A percentile compares a stretch with the other conserved stretches of the same genome.
Evolutionary conservation across 2,797 vertebrate genomes (phyloP).

Genomic region (Aeoliscus strigatus): DNA sequence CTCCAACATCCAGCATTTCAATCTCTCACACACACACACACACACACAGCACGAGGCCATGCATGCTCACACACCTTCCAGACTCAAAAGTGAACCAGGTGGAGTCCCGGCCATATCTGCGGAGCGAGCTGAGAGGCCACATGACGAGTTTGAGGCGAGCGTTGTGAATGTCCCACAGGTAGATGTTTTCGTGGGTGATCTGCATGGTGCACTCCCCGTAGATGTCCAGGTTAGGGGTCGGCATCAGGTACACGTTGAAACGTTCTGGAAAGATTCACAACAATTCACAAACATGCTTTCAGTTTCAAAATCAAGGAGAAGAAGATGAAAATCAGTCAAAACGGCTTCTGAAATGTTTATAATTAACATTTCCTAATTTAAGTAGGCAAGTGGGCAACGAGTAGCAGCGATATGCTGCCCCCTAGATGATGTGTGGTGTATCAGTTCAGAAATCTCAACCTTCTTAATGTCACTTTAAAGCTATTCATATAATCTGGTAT

Average conservation of each 20-base stretch:
- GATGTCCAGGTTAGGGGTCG: conserved; percentile 98
- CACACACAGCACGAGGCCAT: not conserved
- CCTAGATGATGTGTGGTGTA: too few relatives aligned
- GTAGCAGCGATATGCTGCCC: too few relatives aligned
- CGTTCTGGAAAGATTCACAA: conserved; percentile 77
- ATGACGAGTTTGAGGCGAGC: conserved; percentile 95
- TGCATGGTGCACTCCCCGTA: conserved; percentile 99
- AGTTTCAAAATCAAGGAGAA: not conserved
- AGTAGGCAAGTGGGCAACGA: too few relatives aligned
- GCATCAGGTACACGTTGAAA: conserved; percentile 98
- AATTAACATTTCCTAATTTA: too few relatives aligned
- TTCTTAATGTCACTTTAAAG: too few relatives aligned
- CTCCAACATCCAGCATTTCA: too few relatives aligned
- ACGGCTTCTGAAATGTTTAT: too few relatives aligned
- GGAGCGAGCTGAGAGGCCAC: conserved; percentile 97
- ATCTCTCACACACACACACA: conserved; percentile 10
- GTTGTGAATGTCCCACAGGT: conserved; percentile 99
- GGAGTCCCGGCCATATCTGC: conserved; percentile 93
- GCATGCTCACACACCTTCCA: conserved; percentile 77
- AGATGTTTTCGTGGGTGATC: conserved; percentile 99
- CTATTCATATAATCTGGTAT: too few relatives aligned
- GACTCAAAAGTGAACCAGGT: conserved; percentile 99
- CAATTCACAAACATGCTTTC: too few relatives aligned
- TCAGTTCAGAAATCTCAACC: too few relatives aligned
- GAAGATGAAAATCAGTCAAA: too few relatives aligned